Evolutionary conservation across 2,797 vertebrate genomes (phyloP).

Genomic region (Mus caroli): DNA sequence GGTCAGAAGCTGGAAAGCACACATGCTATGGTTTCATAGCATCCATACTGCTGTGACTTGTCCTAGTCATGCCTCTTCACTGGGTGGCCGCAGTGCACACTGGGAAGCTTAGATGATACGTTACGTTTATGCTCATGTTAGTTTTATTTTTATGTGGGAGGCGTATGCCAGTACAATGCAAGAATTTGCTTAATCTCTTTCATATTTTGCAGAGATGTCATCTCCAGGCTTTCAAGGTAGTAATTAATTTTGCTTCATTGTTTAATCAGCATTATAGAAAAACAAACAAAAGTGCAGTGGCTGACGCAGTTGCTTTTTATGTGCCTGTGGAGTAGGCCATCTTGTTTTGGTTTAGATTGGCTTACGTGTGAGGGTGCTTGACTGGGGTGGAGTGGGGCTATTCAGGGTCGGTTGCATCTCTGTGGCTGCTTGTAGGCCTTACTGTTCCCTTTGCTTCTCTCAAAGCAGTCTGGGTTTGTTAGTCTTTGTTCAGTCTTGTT

Average conservation of each 20-base stretch:
- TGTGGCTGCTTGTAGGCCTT: not conserved
- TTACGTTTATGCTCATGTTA: not conserved
- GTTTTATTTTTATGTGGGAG: constrained; percentile 36
- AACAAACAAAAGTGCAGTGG: not conserved
- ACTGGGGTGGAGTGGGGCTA: not conserved
- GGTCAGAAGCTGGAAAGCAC: not conserved
- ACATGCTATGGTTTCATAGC: not conserved
- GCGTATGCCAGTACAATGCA: not conserved
- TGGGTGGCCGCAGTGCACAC: not conserved
- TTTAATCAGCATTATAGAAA: constrained; percentile 58
- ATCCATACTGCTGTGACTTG: not conserved
- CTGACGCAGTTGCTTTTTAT: not conserved
- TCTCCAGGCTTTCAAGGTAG: constrained; percentile 47
- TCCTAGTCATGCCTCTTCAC: not conserved
- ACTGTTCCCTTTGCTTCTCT: constrained; percentile 25
- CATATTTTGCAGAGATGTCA: constrained; percentile 38
- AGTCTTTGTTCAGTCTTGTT: not conserved
- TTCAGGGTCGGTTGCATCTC: not conserved
- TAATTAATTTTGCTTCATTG: constrained; percentile 47
- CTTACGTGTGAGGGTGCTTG: not conserved
- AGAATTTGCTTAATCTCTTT: constrained; percentile 23
- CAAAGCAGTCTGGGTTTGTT: not conserved
- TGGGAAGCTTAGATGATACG: not conserved
- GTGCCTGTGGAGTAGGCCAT: not conserved
- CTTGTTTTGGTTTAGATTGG: not conserved